Base-by-base conservation (phyloP, 2,113 vertebrate species). In the Hassar affinis region DNA sequence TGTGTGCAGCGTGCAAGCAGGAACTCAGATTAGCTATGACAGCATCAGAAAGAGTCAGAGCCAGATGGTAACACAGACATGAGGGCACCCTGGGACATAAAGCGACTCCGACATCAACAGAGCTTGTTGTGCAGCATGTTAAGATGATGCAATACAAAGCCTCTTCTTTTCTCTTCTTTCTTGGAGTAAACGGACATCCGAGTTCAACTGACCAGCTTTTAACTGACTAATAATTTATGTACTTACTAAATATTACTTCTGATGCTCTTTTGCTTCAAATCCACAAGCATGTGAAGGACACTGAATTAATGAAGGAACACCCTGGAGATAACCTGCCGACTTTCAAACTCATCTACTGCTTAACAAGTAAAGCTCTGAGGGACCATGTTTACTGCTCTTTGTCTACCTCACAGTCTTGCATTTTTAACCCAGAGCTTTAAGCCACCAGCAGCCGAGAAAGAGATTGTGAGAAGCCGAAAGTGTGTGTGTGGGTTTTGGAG, bases 241-340 rank as follows among this genome's bases (percentile, higher is more conserved):
- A 10, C 54, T 33, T 59, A 22, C 52, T 59, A 47, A 33, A 35
- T 49, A 22, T 79, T 51, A 33, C 38, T 59, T 2, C 66, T n/a
- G 4, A 15, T 71, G n/a, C 72, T 78, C 4, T 25, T 71, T 38
- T 56, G 62, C 77, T 87, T 49, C 57, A 85, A 86, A 47, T 87
- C 56, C 69, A 64, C 42, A 59, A 80, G 90, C 90, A 91, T 92
- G 90, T 82, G 69, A 61, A 89, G 79, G 27, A 88, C 33, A 47
- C 71, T 57, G 51, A 59, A 38, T 61, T 85, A 79, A 68, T 83
- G 61, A 47, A 87, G 78, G n/a, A 57, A 7, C 59, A 22, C 54
- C 47, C 74, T 51, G 51, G 49, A 54, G 79, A 82, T 42, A 20
- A 74, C 9, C 52, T 75, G 27, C 66, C 56, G n/a, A 75, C 54